Conservation (phyloP, 2,888 invertebrate species). For the Litoditis marina region DNA sequence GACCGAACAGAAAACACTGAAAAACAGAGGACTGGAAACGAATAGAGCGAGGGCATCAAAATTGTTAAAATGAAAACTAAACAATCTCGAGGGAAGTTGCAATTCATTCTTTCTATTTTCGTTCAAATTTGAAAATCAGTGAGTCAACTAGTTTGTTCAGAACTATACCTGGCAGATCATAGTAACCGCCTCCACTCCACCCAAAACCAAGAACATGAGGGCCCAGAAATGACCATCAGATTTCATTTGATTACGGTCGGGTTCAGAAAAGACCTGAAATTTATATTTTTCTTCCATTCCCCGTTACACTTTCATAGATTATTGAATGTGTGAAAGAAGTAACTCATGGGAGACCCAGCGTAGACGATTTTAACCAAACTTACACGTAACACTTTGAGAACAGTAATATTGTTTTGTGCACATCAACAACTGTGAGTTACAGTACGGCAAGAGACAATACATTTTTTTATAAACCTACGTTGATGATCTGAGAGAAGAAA, state of each 20-base stretch:
- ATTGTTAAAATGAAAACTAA: too few relatives aligned
- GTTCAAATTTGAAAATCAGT: too few relatives aligned
- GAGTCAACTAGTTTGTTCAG: too few relatives aligned
- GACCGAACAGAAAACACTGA: slow-evolving; percentile 57
- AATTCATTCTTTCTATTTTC: too few relatives aligned
- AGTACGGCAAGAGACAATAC: slow-evolving; percentile 2
- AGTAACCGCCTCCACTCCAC: slow-evolving; percentile 54
- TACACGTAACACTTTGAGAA: not conserved
- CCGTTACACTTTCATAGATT: not conserved
- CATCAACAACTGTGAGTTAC: not conserved
- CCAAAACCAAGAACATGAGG: slow-evolving; percentile 61
- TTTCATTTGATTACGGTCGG: slow-evolving; percentile 60
- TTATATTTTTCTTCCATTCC: not conserved
- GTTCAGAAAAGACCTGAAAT: slow-evolving; percentile 62
- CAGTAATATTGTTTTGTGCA: not conserved
- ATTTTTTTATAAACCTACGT: not conserved
- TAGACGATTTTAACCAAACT: too few relatives aligned
- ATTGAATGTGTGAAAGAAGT: too few relatives aligned
- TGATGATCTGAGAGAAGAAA: slow-evolving; percentile 50
- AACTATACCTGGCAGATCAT: slow-evolving; percentile 9
- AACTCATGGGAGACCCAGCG: too few relatives aligned
- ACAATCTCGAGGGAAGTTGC: too few relatives aligned
- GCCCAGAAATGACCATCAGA: slow-evolving; percentile 64
- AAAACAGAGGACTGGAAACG: slow-evolving; percentile 1
- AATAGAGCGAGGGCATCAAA: too few relatives aligned